Evolutionary conservation across 2,113 vertebrate species (phyloP), one percentile per base, ranked within the genome.

Genomic region (Lepidiolamprologus cunningtoni): DNA sequence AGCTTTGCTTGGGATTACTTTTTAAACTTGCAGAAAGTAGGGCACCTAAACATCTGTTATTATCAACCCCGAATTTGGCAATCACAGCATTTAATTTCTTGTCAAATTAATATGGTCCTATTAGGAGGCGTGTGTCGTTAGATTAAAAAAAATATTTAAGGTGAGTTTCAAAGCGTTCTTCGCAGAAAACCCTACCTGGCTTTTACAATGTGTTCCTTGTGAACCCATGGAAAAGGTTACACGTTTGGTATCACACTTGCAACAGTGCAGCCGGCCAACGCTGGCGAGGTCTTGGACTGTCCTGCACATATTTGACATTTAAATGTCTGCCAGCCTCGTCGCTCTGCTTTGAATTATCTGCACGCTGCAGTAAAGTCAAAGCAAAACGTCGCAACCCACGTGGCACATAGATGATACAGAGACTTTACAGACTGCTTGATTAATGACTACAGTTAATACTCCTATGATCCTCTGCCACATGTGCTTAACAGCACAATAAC

Each of bases 141-240:
- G 8, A 47, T 26, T 0, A 3, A 71, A 45, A 42, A 6, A 10
- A 1, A 40, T 3, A 68, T 13, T 14, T 40, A 14, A 73, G n/a
- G 40, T 26, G 21, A 45, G 68, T 73, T 73, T 45, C 3, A 45
- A 45, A 45, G 40, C 2, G 1, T 21, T 71, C n/a, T 80, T 52
- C 12, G 31, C 9, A 61, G 50, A 55, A 45, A 45, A 33, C 14
- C n/a, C 63, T 58, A 54, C 12, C 9, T 68, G 53, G 83, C 47
- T 37, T n/a, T 68, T 50, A 11, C 33, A 45, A 19, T 21, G 57
- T 58, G 47, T 73, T 42, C 2, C 14, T 28, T 1, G n/a, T 57
- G n/a, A 86, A 61, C 16, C 31, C n/a, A 8, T 23, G 37, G 8
- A 76, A 80, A 47, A 85, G 86, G 68, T 86, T 88, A 61, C 61